Conservation (phyloP, 2,888 invertebrate genomes). For the Drosophila heteroneura region DNA sequence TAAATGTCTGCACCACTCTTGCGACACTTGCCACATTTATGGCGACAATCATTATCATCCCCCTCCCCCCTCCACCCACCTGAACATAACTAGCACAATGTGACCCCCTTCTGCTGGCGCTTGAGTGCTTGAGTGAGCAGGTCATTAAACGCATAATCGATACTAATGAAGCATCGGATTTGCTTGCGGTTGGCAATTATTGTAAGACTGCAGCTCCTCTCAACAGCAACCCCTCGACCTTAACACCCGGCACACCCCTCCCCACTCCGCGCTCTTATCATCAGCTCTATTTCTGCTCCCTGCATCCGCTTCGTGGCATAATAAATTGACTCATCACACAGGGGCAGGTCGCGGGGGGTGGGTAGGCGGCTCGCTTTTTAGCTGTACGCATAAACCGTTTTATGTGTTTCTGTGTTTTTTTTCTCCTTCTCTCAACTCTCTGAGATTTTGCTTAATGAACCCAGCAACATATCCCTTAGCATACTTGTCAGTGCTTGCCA, state of each 20-base stretch:
- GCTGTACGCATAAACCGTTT: slow-evolving; percentile 62
- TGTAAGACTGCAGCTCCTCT: slow-evolving; percentile 56
- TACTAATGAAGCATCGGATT: slow-evolving; percentile 75
- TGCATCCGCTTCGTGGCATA: slow-evolving; percentile 63
- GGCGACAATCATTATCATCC: slow-evolving; percentile 68
- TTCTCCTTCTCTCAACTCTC: slow-evolving; percentile 15
- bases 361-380: background rate
- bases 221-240: background rate
- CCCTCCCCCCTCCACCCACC: background rate
- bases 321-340: slow-evolving; percentile 59
- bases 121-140: slow-evolving; percentile 30
- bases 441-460: slow-evolving; percentile 64
- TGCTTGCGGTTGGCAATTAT: slow-evolving; percentile 75
- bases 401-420: slow-evolving; percentile 40
- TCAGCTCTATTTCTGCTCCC: slow-evolving; percentile 24
- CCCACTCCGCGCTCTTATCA: background rate
- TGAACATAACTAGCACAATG: background rate
- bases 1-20: slow-evolving; percentile 59
- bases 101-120: background rate
- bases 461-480: slow-evolving; percentile 52
- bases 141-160: slow-evolving; percentile 77
- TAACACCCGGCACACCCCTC: background rate
- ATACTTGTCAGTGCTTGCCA: slow-evolving; percentile 45
- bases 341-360: background rate
- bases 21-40: slow-evolving; percentile 70